These are phyloP conservation scores for Petrocephalus microphthalmus DNA, from an alignment of 2,113 vertebrate species.

Conservation along the genomic window DNA sequence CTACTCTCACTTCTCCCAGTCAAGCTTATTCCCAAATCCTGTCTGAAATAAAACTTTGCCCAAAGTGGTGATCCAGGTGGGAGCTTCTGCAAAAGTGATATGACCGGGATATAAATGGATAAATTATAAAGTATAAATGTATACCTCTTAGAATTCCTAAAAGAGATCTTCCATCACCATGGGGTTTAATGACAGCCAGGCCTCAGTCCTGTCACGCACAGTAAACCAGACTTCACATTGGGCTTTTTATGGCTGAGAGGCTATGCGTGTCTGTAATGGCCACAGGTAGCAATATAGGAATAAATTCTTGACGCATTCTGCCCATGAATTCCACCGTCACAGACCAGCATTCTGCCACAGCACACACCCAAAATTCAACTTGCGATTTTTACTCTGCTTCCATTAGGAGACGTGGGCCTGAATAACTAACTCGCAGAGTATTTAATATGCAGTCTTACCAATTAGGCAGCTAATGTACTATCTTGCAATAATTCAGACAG, in stretches of 20 bases:
- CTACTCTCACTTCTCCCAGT: not conserved
- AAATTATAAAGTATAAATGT: not conserved
- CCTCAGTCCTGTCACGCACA: not conserved
- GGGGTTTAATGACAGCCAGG: not conserved
- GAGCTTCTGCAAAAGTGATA: not conserved
- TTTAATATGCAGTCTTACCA: slow-evolving; percentile 54
- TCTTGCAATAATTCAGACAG: slow-evolving; percentile 54
- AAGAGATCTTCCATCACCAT: not conserved
- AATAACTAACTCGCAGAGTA: slow-evolving; percentile 53
- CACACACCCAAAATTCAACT: slow-evolving; percentile 60
- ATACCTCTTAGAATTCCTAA: not conserved
- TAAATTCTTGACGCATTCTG: not conserved
- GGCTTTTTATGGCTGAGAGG: not conserved
- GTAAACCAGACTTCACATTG: not conserved
- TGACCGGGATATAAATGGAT: not conserved
- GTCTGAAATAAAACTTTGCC: not conserved
- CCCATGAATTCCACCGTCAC: not conserved
- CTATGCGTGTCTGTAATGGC: not conserved
- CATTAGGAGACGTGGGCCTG: slow-evolving; percentile 51
- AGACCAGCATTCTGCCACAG: slow-evolving; percentile 26
- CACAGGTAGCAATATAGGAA: not conserved
- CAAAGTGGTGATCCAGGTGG: not conserved
- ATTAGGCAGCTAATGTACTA: slow-evolving; percentile 57
- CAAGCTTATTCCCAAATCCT: not conserved
- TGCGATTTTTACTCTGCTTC: slow-evolving; percentile 40